These are phyloP conservation scores for Autographa pulchrina DNA, from an alignment of 2,888 invertebrate species.

Conservation along the genomic window DNA sequence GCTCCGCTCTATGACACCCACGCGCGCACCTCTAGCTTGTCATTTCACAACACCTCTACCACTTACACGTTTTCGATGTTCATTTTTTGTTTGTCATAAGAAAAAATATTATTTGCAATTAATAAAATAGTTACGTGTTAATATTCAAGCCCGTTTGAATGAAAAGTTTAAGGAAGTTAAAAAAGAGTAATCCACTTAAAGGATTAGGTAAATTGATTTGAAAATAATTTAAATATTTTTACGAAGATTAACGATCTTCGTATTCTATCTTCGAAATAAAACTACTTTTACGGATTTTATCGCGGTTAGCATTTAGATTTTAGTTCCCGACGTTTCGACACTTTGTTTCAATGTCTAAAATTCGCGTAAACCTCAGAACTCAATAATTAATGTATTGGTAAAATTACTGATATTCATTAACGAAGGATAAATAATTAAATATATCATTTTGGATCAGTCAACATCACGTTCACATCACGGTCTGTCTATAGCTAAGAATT, in stretches of 20 bases:
- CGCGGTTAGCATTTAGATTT: no score
- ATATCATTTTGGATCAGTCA: not conserved
- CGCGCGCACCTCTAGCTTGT: constrained; percentile 61
- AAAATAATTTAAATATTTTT: not conserved
- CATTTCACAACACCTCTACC: constrained; percentile 61
- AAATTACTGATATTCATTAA: not conserved
- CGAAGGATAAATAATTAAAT: not conserved
- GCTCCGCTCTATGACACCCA: constrained; percentile 55
- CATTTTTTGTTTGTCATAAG: not conserved
- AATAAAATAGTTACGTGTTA: not conserved
- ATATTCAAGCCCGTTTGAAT: not conserved
- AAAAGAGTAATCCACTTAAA: not conserved
- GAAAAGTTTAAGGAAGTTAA: not conserved
- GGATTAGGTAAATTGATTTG: not conserved
- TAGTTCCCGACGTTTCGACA: no score
- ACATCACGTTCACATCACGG: no score
- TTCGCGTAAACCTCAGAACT: no score
- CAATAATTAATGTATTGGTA: no score
- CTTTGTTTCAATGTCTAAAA: no score
- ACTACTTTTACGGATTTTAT: no score
- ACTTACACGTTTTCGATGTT: not conserved
- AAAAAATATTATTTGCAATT: not conserved
- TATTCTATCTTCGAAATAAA: no score
- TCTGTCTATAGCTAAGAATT: no score
- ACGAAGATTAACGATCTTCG: no score